These are phyloP conservation scores for Cygnus atratus DNA, from an alignment of 2,113 vertebrate species.

Conservation along the genomic window DNA sequence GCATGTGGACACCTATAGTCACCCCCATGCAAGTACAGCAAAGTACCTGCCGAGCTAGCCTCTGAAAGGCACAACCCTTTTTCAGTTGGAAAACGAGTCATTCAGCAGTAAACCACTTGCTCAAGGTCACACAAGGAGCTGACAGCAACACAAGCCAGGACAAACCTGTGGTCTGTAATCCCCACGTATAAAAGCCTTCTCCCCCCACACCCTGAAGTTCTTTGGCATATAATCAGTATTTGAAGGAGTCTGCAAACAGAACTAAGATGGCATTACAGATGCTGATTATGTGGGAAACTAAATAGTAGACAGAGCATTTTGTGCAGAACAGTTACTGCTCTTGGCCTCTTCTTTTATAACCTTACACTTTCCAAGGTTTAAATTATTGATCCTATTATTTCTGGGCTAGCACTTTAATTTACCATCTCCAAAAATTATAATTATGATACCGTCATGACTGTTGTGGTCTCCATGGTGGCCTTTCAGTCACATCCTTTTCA, in stretches of 20 bases:
- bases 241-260: neutral
- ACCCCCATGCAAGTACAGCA: neutral
- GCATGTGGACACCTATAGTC: accelerated
- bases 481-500: constrained; percentile 79
- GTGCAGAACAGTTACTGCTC: neutral
- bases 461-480: constrained; percentile 57
- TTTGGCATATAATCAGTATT: neutral
- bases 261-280: neutral
- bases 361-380: constrained; percentile 34
- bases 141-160: neutral
- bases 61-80: neutral
- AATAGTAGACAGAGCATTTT: neutral
- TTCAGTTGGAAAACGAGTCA: neutral
- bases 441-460: constrained; percentile 68
- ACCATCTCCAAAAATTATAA: constrained; percentile 37
- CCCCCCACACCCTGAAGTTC: accelerated
- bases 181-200: neutral
- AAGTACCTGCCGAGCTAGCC: neutral
- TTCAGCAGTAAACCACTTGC: neutral
- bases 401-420: constrained; percentile 52
- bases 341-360: neutral
- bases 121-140: neutral
- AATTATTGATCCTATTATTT: constrained; percentile 61
- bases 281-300: neutral
- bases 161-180: accelerated